Base-by-base conservation (phyloP, 2,888 invertebrate genomes). In the Drosophila borealis region DNA sequence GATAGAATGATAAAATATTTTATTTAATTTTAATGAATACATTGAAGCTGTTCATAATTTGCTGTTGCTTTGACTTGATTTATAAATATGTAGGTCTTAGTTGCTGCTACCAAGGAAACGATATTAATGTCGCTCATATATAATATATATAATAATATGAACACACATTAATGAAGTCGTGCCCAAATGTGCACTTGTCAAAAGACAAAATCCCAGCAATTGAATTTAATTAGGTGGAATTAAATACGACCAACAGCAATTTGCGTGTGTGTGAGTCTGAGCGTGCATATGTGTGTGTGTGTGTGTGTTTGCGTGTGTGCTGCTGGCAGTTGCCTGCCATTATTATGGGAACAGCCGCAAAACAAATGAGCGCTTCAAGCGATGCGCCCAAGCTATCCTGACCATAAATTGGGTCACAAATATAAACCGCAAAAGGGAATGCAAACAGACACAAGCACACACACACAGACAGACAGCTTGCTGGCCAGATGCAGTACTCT, bases 391-490 rank as follows among this genome's bases (percentile, higher is more conserved):
- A 60, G 46, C 45, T 34, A 19, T 50, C 46, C 70, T 44, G 66
- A 63, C 77, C 71, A 67, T 74, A 74, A 81, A 79, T 78, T 80
- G 81, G 84, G 84, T 80, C 78, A 71, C 73, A 73, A 67, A 71
- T 78, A 70, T 56, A 51, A 77, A 48, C 77, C 77, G 50, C 74
- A 78, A 65, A 67, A 65, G 46, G 73, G 51, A 74, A 74, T 67
- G 74, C 64, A 64, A 39, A 59, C 56, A 50, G 21, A 53, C n/a
- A 19, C 42, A 48, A 25, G 33, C 37, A 41, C 17, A 48, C 39
- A 25, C 39, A 51, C 36, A 19, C 33, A 49, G 17, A 50, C 14
- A 33, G 41, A 37, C 48, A 56, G 14, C 25, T 50, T 17, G 13
- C 13, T 34, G 44, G 53, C 33, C 41, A 41, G 39, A 14, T 87